Evolutionary conservation across 2,113 vertebrate genomes (phyloP), one percentile per base, ranked within the genome.

Genomic region (Addax nasomaculatus): DNA sequence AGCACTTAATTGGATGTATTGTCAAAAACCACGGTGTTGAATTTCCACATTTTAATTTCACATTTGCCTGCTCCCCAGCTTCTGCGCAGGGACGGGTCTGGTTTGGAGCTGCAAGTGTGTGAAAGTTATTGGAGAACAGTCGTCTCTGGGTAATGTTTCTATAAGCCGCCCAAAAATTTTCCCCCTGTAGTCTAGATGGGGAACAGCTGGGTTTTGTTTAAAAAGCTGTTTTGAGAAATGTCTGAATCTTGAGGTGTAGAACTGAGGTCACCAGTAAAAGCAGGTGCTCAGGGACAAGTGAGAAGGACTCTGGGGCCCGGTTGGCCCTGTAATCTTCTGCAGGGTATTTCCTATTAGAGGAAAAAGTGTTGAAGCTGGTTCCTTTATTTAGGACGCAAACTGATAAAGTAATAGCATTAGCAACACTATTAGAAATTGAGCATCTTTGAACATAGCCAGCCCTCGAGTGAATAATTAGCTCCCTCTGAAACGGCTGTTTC

Each of bases 151-250:
- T 98, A 98, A 97, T 97, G 97, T 98, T 98, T 98, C 98, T 96
- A 95, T 97, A 96, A 97, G 97, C 98, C 95, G 98, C 98, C 97
- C 98, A 62, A 64, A 97, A 97, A 93, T 95, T 95, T 96, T 94
- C 92, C 97, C 98, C 98, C 97, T 90, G 80, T 85, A 98, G 98
- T 95, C 96, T 97, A 97, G 97, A 98, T 98, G 98, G 97, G 98
- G 98, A 99, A 98, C 98, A 98, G 98, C 99, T 99, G 99, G 97
- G 43, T 98, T 98, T 98, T 98, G 98, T 99, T 99, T 98, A 98
- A 98, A 98, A 99, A 98, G 98, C 98, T 98, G 98, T 98, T 98
- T 98, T 98, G 98, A 67, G 96, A 98, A 98, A 98, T 87, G 98
- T 97, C 98, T 98, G 98, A 96, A 93, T 97, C 97, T 93, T 96